These are phyloP conservation scores for Paramuricea clavata DNA, from an alignment of 92 coral and sea anemone genomes.

Conservation along the genomic window DNA sequence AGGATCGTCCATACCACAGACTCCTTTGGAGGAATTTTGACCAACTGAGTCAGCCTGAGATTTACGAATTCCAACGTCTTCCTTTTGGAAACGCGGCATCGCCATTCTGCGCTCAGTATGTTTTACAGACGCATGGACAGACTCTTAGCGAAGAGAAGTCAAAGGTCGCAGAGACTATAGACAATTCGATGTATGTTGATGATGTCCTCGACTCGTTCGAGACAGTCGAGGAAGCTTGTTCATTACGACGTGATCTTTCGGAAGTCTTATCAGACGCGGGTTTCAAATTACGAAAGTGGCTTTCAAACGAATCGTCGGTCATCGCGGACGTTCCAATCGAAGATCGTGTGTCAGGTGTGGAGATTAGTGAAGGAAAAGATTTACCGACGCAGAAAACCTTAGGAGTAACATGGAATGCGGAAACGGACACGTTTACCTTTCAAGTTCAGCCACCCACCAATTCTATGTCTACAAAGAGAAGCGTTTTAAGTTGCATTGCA, in stretches of 20 bases:
- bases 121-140: slow-evolving; percentile 27
- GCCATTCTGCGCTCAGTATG: slow-evolving; percentile 64
- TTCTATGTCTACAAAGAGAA: slow-evolving; percentile 53
- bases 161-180: slow-evolving; percentile 59
- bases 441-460: slow-evolving; percentile 33
- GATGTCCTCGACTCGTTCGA: slow-evolving; percentile 73
- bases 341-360: slow-evolving; percentile 12
- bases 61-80: slow-evolving; percentile 29
- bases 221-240: slow-evolving; percentile 47
- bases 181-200: slow-evolving; percentile 63
- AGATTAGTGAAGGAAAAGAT: background rate
- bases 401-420: slow-evolving; percentile 57
- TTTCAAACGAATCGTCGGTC: slow-evolving; percentile 44
- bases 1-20: slow-evolving; percentile 46
- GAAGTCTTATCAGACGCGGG: slow-evolving; percentile 52
- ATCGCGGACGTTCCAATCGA: slow-evolving; percentile 49
- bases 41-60: slow-evolving; percentile 33
- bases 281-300: slow-evolving; percentile 54
- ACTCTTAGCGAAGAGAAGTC: slow-evolving; percentile 42
- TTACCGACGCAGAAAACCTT: slow-evolving; percentile 49
- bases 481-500: slow-evolving; percentile 55
- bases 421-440: slow-evolving; percentile 51
- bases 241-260: slow-evolving; percentile 44
- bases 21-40: slow-evolving; percentile 56
- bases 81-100: slow-evolving; percentile 55